Base-by-base conservation (phyloP, 2,113 vertebrate genomes). In the Osmerus eperlanus region DNA sequence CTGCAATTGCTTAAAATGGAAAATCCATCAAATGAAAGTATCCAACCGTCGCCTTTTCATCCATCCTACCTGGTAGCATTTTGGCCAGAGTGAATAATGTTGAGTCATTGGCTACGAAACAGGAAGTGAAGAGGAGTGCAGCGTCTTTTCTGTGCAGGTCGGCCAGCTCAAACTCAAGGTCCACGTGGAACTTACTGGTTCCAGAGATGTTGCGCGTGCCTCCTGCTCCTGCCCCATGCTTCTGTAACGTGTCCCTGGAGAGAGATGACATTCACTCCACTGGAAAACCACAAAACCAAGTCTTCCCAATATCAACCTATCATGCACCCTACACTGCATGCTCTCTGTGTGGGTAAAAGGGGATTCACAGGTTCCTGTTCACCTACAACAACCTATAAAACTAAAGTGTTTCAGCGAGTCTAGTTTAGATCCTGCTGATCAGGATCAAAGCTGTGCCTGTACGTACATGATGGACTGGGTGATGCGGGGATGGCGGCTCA, bases 81-180 rank as follows among this genome's bases (percentile, higher is more conserved):
- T 92, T 95, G 68, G 95, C 95, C 84, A 98, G 79, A 14, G 96
- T 96, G 83, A 96, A 97, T 70, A 98, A 92, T 0, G 96, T 96
- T 0, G 96, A 97, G 84, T 98, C 96, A 14, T 98, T 98, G 63
- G 96, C 96, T 71, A 98, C 96, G 62, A 98, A 98, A 78, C 95
- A 98, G 0, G 95, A 97, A 0, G 95, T 95, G 78, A 98, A 98
- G 51, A 98, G 72, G 58, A 97, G 86, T 0, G 96, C 95, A 0
- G 95, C 94, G 16, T 97, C 95, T 71, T 98, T 98, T 67, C 91
- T 85, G 3, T 97, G 95, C 18, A 98, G 94, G 78, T 97, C 95
- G 2, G 96, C 95, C 21, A 98, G 88, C 74, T 96, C 96, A 63
- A 78, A 83, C 74, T 97, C 96, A 63, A 98, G 90, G 4, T 95